These are phyloP conservation scores for Drosophila borborema DNA, from an alignment of 2,888 invertebrate genomes.

Conservation along the genomic window DNA sequence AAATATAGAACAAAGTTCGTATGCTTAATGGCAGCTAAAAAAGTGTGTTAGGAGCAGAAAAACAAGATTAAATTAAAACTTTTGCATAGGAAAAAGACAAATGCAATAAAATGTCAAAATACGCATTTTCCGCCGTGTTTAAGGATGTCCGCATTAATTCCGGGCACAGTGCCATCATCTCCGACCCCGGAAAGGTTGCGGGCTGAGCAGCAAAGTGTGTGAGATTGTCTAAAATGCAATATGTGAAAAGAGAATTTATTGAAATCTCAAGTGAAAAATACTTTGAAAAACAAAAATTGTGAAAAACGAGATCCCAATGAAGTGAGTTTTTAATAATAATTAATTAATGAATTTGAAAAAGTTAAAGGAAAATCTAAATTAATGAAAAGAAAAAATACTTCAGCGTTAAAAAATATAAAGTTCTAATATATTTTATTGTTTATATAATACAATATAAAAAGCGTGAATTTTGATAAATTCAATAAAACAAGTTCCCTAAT, in stretches of 20 bases:
- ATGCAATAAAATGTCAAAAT: slow-evolving; percentile 32
- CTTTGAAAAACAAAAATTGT: too few relatives aligned
- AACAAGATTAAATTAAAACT: slow-evolving; percentile 6
- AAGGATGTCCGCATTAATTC: slow-evolving; percentile 25
- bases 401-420: too few relatives aligned
- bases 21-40: slow-evolving; percentile 32
- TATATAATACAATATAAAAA: too few relatives aligned
- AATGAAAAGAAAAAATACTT: neutral
- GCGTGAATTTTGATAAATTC: too few relatives aligned
- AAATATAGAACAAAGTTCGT: slow-evolving; percentile 24
- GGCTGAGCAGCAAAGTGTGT: slow-evolving; percentile 21
- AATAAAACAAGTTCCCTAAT: too few relatives aligned
- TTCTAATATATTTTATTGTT: too few relatives aligned
- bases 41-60: slow-evolving; percentile 10
- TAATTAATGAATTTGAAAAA: neutral
- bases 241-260: neutral
- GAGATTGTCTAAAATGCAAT: neutral
- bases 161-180: slow-evolving; percentile 28
- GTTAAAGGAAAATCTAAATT: neutral
- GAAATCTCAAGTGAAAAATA: neutral
- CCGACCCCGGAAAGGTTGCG: slow-evolving; percentile 42
- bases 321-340: neutral
- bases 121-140: slow-evolving; percentile 12
- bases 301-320: neutral
- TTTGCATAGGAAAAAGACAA: neutral